Conservation (phyloP, 2,888 invertebrate genomes). For the Patella depressa region DNA sequence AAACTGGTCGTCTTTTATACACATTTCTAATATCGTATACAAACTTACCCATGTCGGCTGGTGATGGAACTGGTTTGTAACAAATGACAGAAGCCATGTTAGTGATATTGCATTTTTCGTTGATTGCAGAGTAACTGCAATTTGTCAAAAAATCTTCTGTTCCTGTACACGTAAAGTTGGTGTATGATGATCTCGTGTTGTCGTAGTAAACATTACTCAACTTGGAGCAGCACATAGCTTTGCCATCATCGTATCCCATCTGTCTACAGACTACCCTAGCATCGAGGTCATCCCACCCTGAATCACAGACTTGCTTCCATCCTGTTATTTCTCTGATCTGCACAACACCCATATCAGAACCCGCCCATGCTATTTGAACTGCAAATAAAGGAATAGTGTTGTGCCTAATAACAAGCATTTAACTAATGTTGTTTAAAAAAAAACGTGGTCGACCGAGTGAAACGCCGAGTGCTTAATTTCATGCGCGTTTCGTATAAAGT, state of each 20-base stretch:
- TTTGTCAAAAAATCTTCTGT: slow-evolving; percentile 39
- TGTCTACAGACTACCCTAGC: slow-evolving; percentile 49
- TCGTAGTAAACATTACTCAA: slow-evolving; percentile 29
- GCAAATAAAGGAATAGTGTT: too few relatives aligned
- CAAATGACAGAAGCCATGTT: slow-evolving; percentile 48
- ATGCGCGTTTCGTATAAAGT: too few relatives aligned
- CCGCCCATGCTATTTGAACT: too few relatives aligned
- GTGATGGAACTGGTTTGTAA: slow-evolving; percentile 11
- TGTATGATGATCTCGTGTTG: slow-evolving; percentile 44
- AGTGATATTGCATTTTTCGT: slow-evolving; percentile 36
- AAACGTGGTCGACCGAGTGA: too few relatives aligned
- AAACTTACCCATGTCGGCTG: too few relatives aligned
- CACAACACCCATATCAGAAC: slow-evolving; percentile 49
- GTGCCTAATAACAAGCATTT: too few relatives aligned
- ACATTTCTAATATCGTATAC: too few relatives aligned
- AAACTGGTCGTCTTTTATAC: too few relatives aligned
- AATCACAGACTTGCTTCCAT: slow-evolving; percentile 54
- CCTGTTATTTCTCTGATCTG: slow-evolving; percentile 46
- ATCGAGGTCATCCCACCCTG: slow-evolving; percentile 49
- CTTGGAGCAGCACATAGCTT: slow-evolving; percentile 38
- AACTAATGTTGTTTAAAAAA: too few relatives aligned
- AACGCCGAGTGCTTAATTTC: too few relatives aligned
- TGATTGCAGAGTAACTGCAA: slow-evolving; percentile 30
- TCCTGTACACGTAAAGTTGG: slow-evolving; percentile 49
- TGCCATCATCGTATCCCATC: slow-evolving; percentile 72